These are phyloP conservation scores for Tetragnatha montana DNA, from an alignment of 2,888 invertebrate genomes.

Conservation along the genomic window DNA sequence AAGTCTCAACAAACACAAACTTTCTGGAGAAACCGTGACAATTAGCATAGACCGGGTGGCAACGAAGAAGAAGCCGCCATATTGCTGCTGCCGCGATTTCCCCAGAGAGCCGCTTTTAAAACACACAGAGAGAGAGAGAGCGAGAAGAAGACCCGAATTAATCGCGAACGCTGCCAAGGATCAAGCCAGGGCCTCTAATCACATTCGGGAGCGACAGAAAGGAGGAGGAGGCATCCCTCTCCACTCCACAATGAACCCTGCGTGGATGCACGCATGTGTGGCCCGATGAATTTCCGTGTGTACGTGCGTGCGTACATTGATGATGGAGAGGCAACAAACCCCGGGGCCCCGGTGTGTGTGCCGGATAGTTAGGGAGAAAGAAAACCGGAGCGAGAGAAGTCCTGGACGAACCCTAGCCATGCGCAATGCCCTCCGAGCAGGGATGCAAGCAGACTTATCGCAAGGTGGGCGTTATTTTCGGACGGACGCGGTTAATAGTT, in stretches of 20 bases:
- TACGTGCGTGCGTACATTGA: conserved; percentile 42
- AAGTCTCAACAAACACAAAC: background rate
- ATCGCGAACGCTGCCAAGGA: conserved; percentile 64
- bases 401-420: conserved; percentile 44
- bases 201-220: conserved; percentile 53
- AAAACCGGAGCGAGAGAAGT: conserved; percentile 43
- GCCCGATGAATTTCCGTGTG: conserved; percentile 32
- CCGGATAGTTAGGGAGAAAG: conserved; percentile 56
- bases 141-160: conserved; percentile 38
- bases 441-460: conserved; percentile 29
- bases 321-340: conserved; percentile 48
- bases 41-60: background rate
- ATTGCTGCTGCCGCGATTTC: conserved; percentile 34
- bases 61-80: conserved; percentile 52
- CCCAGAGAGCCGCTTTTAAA: conserved; percentile 39
- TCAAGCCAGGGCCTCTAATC: conserved; percentile 56
- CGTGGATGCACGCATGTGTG: conserved; percentile 18
- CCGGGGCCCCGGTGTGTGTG: conserved; percentile 16
- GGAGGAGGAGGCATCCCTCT: conserved; percentile 20
- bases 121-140: conserved; percentile 48
- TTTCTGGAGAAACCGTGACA: background rate
- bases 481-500: conserved; percentile 32
- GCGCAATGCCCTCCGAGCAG: conserved; percentile 31
- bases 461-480: conserved; percentile 45
- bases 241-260: conserved; percentile 54